These are phyloP conservation scores for Anneissia japonica DNA, from an alignment of 35 echinoderm and acorn worm species.

Conservation along the genomic window DNA sequence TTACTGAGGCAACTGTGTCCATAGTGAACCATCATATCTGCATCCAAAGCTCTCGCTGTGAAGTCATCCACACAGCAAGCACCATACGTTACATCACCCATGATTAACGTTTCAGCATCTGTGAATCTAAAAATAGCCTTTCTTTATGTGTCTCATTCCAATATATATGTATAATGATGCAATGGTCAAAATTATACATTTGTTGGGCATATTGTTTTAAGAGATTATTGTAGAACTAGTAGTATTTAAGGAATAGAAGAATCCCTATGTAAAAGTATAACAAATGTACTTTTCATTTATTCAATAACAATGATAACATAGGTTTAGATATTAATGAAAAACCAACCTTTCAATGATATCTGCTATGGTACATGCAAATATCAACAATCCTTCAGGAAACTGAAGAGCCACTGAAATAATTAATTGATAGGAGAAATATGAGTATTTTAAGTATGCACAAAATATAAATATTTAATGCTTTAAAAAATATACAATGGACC, in stretches of 20 bases:
- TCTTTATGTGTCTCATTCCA: no score
- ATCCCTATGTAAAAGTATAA: no score
- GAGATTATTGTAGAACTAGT: no score
- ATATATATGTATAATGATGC: no score
- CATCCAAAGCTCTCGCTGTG: conserved; percentile 84
- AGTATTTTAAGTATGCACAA: not conserved
- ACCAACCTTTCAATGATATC: conserved; percentile 96
- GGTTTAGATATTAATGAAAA: no score
- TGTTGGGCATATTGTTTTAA: no score
- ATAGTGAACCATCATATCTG: conserved; percentile 95
- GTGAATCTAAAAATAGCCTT: conserved; percentile 85
- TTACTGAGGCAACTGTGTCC: conserved; percentile 94
- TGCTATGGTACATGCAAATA: conserved; percentile 94
- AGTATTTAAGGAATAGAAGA: no score
- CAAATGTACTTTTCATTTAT: no score
- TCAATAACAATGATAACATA: no score
- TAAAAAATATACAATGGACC: no score
- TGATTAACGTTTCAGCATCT: conserved; percentile 90
- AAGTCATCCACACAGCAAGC: conserved; percentile 98
- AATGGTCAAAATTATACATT: no score
- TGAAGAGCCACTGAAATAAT: conserved; percentile 76
- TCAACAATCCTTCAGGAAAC: conserved; percentile 86
- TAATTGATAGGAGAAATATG: not conserved
- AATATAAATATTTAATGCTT: no score
- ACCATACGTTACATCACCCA: conserved; percentile 97